Evolutionary conservation across 1,140 invertebrate genomes (phyloP).

Genomic region (Psix sp.): DNA sequence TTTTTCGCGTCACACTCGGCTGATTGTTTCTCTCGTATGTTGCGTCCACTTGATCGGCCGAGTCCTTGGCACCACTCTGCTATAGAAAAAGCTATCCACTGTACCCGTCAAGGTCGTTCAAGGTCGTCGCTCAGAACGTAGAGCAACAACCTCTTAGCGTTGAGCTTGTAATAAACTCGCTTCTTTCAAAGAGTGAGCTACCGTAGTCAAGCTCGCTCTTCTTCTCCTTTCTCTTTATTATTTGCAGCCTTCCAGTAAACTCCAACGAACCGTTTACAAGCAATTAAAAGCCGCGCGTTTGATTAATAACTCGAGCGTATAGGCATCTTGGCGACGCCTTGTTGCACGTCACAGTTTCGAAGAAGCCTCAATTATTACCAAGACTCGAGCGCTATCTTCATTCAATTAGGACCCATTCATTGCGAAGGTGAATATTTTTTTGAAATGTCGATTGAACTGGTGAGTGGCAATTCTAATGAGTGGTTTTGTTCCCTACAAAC

Average conservation of each 20-base stretch:
- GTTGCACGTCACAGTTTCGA: neutral
- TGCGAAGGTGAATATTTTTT: neutral
- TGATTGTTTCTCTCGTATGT: constrained; percentile 39
- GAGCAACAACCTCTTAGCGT: constrained; percentile 64
- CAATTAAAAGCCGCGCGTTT: constrained; percentile 51
- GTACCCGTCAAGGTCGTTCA: constrained; percentile 69
- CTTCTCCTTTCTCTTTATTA: constrained; percentile 59
- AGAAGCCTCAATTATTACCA: constrained; percentile 3
- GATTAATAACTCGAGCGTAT: constrained; percentile 22
- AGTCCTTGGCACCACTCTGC: constrained; percentile 56
- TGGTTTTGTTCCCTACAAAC: neutral
- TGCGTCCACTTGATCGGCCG: constrained; percentile 18
- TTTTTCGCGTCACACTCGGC: constrained; percentile 38
- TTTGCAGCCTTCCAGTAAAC: constrained; percentile 46
- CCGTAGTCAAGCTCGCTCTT: constrained; percentile 37
- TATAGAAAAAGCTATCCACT: constrained; percentile 49
- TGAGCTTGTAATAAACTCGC: constrained; percentile 67
- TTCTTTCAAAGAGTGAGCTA: constrained; percentile 34
- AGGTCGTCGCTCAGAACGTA: constrained; percentile 66
- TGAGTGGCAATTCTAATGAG: neutral
- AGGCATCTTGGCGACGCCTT: constrained; percentile 15
- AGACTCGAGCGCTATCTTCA: constrained; percentile 1
- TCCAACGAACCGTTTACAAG: constrained; percentile 49
- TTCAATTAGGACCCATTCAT: constrained; percentile 2
- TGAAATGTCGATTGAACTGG: neutral